These are phyloP conservation scores for Euthynnus affinis DNA, from an alignment of 2,797 vertebrate genomes.

Conservation along the genomic window DNA sequence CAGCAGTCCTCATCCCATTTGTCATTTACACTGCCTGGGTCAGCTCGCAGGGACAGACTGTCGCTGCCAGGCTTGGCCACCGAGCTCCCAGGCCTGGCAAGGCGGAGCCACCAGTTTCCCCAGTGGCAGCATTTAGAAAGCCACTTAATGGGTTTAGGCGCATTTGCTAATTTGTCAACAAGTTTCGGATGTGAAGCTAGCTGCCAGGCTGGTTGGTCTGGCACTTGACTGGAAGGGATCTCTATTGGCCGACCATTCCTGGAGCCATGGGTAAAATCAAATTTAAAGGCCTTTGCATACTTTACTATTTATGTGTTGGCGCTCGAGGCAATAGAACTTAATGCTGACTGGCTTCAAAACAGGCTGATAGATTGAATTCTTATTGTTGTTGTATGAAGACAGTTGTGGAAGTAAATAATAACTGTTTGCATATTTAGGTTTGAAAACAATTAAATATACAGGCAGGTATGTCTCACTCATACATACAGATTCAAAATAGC, in stretches of 20 bases:
- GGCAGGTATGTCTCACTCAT: not conserved
- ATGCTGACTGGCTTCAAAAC: not conserved
- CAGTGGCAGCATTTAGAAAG: conserved; percentile 64
- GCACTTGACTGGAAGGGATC: conserved; percentile 42
- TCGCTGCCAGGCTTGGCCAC: conserved; percentile 53
- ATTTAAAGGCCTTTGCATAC: conserved; percentile 29
- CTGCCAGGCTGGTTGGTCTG: conserved; percentile 54
- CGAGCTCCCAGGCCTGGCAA: conserved; percentile 61
- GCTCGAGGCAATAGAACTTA: conserved; percentile 1
- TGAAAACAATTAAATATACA: not conserved
- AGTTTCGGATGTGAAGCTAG: conserved; percentile 57
- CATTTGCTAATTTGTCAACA: conserved; percentile 80
- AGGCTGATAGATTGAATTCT: conserved; percentile 5
- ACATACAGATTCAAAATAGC: too few relatives aligned
- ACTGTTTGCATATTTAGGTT: not conserved
- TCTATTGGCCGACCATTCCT: conserved; percentile 29
- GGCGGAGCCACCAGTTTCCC: conserved; percentile 48
- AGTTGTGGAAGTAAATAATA: not conserved
- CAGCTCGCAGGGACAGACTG: conserved; percentile 37
- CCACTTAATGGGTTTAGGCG: conserved; percentile 77
- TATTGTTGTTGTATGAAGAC: not conserved
- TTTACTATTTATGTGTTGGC: conserved; percentile 23
- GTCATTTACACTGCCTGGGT: conserved; percentile 67
- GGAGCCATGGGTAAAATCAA: conserved; percentile 42
- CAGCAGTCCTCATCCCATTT: conserved; percentile 74